phyloP scores from a whole-genome alignment of 1,140 invertebrate species.

The Formica selysi region DNA sequence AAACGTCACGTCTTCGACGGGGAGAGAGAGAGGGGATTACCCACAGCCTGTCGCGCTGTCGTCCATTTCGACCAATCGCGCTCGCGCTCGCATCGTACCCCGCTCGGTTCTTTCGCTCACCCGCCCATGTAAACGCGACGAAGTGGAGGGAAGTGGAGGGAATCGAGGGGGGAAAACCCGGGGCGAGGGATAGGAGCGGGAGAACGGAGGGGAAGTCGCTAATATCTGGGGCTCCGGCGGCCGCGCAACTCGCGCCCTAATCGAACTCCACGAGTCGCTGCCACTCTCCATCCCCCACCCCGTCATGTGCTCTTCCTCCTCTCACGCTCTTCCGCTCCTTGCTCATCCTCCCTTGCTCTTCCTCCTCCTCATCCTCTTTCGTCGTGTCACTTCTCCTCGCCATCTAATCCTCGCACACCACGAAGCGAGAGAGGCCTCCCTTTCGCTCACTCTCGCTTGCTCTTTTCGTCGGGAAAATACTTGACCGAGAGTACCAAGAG shows the following conservation, averaged over 20 bases:
- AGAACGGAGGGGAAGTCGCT: constrained; percentile 71
- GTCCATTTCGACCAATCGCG: constrained; percentile 60
- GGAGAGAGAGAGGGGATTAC: not conserved
- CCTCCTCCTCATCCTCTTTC: constrained; percentile 51
- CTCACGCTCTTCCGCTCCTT: constrained; percentile 63
- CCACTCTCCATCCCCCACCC: constrained; percentile 75
- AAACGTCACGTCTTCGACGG: constrained; percentile 66
- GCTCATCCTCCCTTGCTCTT: constrained; percentile 56
- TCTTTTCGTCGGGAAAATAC: constrained; percentile 69
- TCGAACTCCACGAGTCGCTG: constrained; percentile 81
- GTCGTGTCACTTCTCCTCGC: constrained; percentile 66
- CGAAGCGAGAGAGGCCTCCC: constrained; percentile 64
- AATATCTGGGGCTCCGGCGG: constrained; percentile 84
- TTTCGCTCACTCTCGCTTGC: constrained; percentile 75
- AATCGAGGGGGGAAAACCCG: constrained; percentile 44
- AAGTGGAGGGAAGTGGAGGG: constrained; percentile 30
- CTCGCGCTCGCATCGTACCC: constrained; percentile 34
- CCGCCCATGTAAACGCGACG: constrained; percentile 62
- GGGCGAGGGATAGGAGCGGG: constrained; percentile 41
- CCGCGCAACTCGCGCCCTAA: constrained; percentile 83
- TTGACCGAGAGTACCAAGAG: constrained; percentile 48
- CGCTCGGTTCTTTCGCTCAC: constrained; percentile 56
- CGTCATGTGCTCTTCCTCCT: constrained; percentile 39
- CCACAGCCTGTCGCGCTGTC: not conserved
- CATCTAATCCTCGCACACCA: constrained; percentile 57